phyloP scores from a whole-genome alignment of 2,797 vertebrate genomes.

The Sebastes vulpes region DNA sequence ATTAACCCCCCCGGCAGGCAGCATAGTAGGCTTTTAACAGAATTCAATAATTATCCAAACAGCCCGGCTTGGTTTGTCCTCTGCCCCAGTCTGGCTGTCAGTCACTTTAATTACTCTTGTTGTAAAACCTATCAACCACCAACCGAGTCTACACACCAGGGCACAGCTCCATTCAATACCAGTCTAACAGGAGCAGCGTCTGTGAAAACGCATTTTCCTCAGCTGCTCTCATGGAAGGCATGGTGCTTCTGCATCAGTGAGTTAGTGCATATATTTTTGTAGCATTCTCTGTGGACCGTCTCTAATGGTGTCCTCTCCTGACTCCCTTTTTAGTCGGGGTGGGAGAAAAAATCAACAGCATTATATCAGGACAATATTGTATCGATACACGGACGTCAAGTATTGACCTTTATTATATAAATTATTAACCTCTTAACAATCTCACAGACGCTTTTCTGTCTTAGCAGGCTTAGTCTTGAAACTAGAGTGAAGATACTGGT shows the following conservation, averaged over 20 bases:
- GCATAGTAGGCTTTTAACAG: conserved; percentile 50
- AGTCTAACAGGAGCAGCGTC: neutral
- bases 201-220: neutral
- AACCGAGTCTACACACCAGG: conserved; percentile 14
- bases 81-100: conserved; percentile 41
- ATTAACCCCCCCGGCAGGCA: conserved; percentile 21
- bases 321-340: neutral
- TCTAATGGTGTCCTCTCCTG: neutral
- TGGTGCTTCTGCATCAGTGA: neutral
- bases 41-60: conserved; percentile 64
- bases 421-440: no score
- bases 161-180: conserved; percentile 11
- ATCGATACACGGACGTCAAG: no score
- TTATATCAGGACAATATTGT: no score
- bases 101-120: conserved; percentile 71
- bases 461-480: no score
- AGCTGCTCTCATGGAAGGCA: neutral
- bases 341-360: no score
- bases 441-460: rapidly evolving
- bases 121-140: conserved; percentile 62
- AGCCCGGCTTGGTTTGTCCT: conserved; percentile 28
- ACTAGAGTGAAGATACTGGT: no score
- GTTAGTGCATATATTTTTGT: neutral
- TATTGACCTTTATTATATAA: no score
- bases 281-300: neutral